Conservation (phyloP, 2,113 vertebrate species). For the Laticauda colubrina region DNA sequence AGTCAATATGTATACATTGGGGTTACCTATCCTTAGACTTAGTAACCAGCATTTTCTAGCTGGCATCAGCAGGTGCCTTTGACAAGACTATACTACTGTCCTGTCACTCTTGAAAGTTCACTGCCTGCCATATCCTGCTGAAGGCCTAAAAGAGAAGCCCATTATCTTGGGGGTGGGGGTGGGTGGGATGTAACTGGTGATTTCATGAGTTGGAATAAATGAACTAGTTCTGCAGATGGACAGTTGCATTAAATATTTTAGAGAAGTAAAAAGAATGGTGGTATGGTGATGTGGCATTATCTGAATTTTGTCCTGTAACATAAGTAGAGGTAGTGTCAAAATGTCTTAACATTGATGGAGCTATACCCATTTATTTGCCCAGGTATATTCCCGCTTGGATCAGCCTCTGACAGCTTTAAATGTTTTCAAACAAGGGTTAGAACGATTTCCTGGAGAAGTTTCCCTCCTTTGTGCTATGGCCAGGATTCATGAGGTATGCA, state of each 20-base stretch:
- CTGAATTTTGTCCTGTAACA: neutral
- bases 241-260: neutral
- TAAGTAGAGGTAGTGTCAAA: neutral
- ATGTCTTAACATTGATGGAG: conserved; percentile 24
- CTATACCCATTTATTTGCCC: conserved; percentile 35
- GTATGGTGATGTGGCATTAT: neutral
- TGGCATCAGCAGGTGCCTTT: neutral
- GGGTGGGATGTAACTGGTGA: neutral
- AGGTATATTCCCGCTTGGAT: conserved; percentile 94
- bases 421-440: conserved; percentile 93
- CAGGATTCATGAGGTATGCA: conserved; percentile 86
- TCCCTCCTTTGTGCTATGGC: conserved; percentile 91
- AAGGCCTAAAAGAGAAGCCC: neutral
- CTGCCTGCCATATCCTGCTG: neutral
- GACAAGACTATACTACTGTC: neutral
- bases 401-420: conserved; percentile 91
- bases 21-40: neutral
- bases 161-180: neutral
- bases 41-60: neutral
- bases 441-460: conserved; percentile 93
- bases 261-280: neutral
- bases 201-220: neutral
- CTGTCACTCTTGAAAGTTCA: neutral
- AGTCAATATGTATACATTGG: neutral
- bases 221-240: neutral